Evolutionary conservation across 2,888 invertebrate species (phyloP).

Genomic region (Drosophila meridiana): DNA sequence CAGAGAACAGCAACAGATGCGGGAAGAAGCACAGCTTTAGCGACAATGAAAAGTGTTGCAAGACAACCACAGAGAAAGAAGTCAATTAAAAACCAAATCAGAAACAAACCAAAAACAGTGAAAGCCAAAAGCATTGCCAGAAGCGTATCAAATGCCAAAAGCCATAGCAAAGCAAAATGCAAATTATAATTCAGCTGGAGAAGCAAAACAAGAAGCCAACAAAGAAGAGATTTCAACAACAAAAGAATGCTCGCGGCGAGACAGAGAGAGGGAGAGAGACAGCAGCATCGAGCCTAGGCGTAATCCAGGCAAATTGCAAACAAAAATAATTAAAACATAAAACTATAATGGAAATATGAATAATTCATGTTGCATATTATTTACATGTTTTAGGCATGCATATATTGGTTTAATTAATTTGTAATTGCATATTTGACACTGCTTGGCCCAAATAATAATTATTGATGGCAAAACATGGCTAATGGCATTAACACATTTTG

Average conservation of each 20-base stretch:
- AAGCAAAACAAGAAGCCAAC: slow-evolving; percentile 2
- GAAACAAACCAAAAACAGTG: background rate
- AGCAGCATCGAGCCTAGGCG: background rate
- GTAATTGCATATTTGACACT: background rate
- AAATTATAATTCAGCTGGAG: slow-evolving; percentile 1
- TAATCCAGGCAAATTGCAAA: background rate
- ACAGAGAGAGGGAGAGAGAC: background rate
- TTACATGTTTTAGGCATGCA: background rate
- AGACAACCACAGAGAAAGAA: background rate
- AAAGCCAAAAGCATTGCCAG: background rate
- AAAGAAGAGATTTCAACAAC: slow-evolving; percentile 5
- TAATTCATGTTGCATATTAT: slow-evolving; percentile 7
- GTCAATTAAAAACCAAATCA: background rate
- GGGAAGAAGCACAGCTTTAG: background rate
- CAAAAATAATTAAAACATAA: slow-evolving; percentile 3
- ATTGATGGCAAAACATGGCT: slow-evolving; percentile 38
- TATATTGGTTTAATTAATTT: slow-evolving; percentile 23
- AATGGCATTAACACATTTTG: slow-evolving; percentile 43
- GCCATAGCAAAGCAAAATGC: slow-evolving; percentile 2
- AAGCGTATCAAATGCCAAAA: slow-evolving; percentile 9
- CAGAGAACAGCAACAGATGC: background rate
- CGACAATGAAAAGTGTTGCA: background rate
- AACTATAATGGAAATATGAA: slow-evolving; percentile 11
- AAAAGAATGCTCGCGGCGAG: background rate
- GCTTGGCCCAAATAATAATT: slow-evolving; percentile 34